A percentile compares a stretch with the other conserved stretches of the same genome.
Evolutionary conservation across 2,888 invertebrate genomes (phyloP).

Genomic region (Furcula furcula): DNA sequence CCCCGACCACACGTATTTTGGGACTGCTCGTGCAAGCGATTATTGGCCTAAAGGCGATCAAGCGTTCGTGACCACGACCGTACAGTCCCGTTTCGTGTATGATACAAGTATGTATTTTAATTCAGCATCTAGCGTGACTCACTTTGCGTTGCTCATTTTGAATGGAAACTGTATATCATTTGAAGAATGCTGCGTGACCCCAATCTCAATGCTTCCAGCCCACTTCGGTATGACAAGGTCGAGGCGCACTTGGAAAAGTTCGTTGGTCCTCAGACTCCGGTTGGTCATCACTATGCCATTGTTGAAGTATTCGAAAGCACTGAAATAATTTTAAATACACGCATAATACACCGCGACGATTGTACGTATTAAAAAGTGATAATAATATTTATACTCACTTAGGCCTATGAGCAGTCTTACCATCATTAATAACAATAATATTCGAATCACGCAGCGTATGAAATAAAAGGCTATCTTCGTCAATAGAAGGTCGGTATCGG

Average conservation of each 20-base stretch:
- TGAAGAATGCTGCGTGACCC: constrained; percentile 95
- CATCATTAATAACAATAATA: constrained; percentile 94
- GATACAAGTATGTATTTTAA: too few relatives aligned
- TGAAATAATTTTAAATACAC: constrained; percentile 44
- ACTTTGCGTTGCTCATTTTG: constrained; percentile 96
- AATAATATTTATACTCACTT: constrained; percentile 84
- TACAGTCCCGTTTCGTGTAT: too few relatives aligned
- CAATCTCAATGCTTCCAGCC: constrained; percentile 97
- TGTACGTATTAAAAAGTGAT: too few relatives aligned
- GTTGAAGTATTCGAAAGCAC: constrained; percentile 95
- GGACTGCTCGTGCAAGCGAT: too few relatives aligned
- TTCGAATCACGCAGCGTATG: constrained; percentile 96
- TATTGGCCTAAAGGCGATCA: too few relatives aligned
- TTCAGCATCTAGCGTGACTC: too few relatives aligned
- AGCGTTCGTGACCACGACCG: too few relatives aligned
- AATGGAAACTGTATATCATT: constrained; percentile 94
- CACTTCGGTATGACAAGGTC: constrained; percentile 96
- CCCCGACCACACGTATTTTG: too few relatives aligned
- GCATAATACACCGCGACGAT: neutral
- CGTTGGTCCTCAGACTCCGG: constrained; percentile 91
- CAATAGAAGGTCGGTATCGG: constrained; percentile 51
- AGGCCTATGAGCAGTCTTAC: constrained; percentile 94
- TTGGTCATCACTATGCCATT: constrained; percentile 96
- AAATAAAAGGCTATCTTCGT: constrained; percentile 90
- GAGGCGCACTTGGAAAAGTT: constrained; percentile 95